Evolutionary conservation across 1,140 invertebrate species (phyloP), one percentile per base, ranked within the genome.

Genomic region (Caenorhabditis remanei): DNA sequence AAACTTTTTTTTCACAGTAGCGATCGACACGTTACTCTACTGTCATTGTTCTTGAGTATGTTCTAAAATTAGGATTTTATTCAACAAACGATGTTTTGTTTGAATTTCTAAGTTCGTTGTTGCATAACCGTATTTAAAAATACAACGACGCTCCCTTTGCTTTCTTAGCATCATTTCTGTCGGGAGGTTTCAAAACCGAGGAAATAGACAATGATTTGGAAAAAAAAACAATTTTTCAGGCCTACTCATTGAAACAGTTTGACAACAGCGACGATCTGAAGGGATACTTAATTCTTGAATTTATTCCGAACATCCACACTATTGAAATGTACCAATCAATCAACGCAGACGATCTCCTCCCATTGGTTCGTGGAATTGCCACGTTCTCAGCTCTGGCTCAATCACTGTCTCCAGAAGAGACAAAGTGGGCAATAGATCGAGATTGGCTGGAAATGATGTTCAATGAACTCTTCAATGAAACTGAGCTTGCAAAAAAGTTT

Each of bases 281-380:
- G 56, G 85, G 85, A 50, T 85, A 65, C 21, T 5, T 85, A 24
- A 53, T 75, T 3, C 16, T 85, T 11, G 85, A 85, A 48, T 85
- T n/a, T 32, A 43, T 71, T 24, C 14, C 43, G 3, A 79, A 79
- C 24, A 43, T 43, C 11, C 71, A 79, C 24, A 3, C n/a, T 11
- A 24, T 79, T 2, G 43, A 16, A 50, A 53, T 53, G 43, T 24
- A 21, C 41, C 46, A 16, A 4, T 50, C 43, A 5, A 79, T 79
- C 24, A 43, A 43, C 21, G 71, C 71, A 9, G 71, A 79, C 53
- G 71, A 79, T 21, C 46, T 79, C 0, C 8, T 50, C 24, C 43
- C 43, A 11, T n/a, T 53, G 9, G 71, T 79, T 24, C 71, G 71
- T 50, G 71, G 71, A 50, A 50, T 79, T 24, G 43, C 71, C 5